phyloP scores from a whole-genome alignment of 1,140 invertebrate species.

The Littorina saxatilis region DNA sequence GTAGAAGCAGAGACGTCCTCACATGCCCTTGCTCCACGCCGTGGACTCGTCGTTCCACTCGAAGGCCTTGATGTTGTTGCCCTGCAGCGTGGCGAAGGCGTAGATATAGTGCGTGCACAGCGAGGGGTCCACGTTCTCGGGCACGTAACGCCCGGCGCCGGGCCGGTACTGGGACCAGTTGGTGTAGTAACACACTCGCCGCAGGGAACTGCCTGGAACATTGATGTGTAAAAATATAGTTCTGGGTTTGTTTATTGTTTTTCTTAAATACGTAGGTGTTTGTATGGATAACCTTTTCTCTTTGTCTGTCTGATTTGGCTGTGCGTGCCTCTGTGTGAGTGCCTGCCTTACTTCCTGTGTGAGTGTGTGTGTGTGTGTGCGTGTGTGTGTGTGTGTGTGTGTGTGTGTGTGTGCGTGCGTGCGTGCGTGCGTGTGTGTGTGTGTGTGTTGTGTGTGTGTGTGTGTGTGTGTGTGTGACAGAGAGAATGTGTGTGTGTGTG shows the following conservation, averaged over 20 bases:
- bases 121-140: conserved; percentile 82
- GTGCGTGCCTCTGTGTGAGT: not conserved
- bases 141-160: conserved; percentile 79
- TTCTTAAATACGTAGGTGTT: no score
- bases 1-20: no score
- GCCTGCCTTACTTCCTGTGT: not conserved
- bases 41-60: conserved; percentile 68
- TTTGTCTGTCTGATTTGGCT: no score
- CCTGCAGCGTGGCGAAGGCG: conserved; percentile 83
- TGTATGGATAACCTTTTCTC: no score
- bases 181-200: conserved; percentile 90
- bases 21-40: conserved; percentile 52
- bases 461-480: conserved; percentile 13
- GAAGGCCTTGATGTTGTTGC: conserved; percentile 49
- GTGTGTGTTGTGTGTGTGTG: conserved; percentile 18
- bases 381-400: conserved; percentile 13
- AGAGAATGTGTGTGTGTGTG: no score
- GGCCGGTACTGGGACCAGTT: conserved; percentile 95
- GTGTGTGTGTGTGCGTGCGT: conserved; percentile 18
- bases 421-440: conserved; percentile 20
- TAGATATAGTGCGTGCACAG: conserved; percentile 90
- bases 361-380: not conserved
- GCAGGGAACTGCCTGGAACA: conserved; percentile 1
- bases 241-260: not conserved
- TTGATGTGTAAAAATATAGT: not conserved